Conservation (phyloP, 2,797 vertebrate genomes). For the Jordanella pulchra region DNA sequence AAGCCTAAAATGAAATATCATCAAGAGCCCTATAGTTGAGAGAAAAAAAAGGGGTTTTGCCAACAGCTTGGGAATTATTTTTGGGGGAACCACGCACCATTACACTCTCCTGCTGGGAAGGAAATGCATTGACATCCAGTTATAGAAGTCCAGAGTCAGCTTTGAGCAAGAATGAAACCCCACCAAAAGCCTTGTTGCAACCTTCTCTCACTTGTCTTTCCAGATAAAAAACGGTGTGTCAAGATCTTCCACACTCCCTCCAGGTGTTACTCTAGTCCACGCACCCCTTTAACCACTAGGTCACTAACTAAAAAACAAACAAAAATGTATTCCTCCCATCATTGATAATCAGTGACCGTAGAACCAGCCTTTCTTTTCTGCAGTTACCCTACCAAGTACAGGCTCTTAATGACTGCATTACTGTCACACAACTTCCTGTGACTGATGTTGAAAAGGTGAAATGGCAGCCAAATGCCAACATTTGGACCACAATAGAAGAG, state of each 20-base stretch:
- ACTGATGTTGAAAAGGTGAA: conserved; percentile 47
- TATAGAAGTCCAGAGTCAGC: conserved; percentile 67
- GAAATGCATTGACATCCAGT: conserved; percentile 62
- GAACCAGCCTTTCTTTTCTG: conserved; percentile 36
- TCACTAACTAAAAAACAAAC: conserved; percentile 37
- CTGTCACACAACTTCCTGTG: conserved; percentile 52
- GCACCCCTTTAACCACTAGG: conserved; percentile 26
- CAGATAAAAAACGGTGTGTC: conserved; percentile 10
- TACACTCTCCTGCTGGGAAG: conserved; percentile 44
- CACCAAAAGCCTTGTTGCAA: conserved; percentile 23
- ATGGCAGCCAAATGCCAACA: conserved; percentile 50
- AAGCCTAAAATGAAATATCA: conserved; percentile 37
- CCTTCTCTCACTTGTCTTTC: conserved; percentile 37
- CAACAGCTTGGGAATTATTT: conserved; percentile 69
- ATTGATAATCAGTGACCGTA: conserved; percentile 48
- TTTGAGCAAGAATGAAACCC: conserved; percentile 9
- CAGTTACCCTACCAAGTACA: conserved; percentile 64
- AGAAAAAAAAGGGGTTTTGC: conserved; percentile 4
- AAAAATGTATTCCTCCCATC: conserved; percentile 1
- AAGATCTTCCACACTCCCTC: neutral
- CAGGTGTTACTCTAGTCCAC: conserved; percentile 34
- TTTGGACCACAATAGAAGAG: conserved; percentile 50
- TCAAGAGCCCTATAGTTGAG: conserved; percentile 10
- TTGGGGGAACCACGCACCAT: conserved; percentile 37
- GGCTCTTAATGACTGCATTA: conserved; percentile 32